These are phyloP conservation scores for Tapera naevia DNA, from an alignment of 2,797 vertebrate genomes.

Conservation along the genomic window DNA sequence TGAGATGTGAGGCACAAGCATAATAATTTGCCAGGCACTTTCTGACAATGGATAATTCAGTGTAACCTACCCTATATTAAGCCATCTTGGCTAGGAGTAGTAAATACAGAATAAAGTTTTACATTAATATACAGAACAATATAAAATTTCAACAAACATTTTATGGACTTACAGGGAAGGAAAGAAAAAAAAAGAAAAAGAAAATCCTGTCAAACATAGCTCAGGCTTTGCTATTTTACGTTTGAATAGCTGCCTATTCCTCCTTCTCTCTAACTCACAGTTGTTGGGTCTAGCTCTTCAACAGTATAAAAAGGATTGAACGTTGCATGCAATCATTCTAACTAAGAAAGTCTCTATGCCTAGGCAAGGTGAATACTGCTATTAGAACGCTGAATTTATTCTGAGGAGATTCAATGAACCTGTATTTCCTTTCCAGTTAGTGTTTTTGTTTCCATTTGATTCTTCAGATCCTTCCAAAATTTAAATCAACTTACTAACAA, in stretches of 20 bases:
- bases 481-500: neutral
- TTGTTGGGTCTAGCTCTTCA: neutral
- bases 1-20: neutral
- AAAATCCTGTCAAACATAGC: neutral
- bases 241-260: neutral
- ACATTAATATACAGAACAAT: neutral
- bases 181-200: neutral
- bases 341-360: neutral
- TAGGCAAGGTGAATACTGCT: neutral
- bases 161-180: neutral
- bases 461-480: neutral
- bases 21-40: neutral
- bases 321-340: neutral
- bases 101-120: neutral
- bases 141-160: neutral
- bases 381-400: neutral
- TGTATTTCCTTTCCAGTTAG: neutral
- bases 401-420: neutral
- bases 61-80: neutral
- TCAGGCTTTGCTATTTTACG: neutral
- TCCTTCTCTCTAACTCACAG: neutral
- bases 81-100: neutral
- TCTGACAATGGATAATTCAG: neutral
- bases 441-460: neutral
- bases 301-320: neutral